Percentiles rank a stretch among this genome's conserved stretches.
Evolutionary conservation across 2,888 invertebrate species (phyloP).

Genomic region (Euspilapteryx auroguttella): DNA sequence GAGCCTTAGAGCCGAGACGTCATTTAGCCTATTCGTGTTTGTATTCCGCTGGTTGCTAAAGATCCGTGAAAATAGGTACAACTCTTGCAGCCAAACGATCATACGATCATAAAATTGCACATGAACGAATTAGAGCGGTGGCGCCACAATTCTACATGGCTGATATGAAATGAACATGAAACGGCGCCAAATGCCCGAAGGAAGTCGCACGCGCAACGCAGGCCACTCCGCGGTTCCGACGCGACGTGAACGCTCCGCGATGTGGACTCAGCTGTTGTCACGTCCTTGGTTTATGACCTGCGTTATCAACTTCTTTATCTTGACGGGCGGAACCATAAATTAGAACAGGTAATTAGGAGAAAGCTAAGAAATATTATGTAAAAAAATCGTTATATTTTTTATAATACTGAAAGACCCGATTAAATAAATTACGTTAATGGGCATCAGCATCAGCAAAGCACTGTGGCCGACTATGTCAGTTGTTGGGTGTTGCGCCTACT

Average conservation of each 20-base stretch:
- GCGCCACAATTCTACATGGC: conserved; percentile 43
- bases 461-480: too few species aligned
- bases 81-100: neutral
- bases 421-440: too few species aligned
- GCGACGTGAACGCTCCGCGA: neutral
- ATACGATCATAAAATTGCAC: conserved; percentile 45
- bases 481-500: too few species aligned
- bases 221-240: neutral
- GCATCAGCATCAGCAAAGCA: too few species aligned
- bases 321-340: too few species aligned
- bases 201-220: conserved; percentile 19
- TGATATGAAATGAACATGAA: conserved; percentile 41
- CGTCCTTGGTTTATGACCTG: neutral
- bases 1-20: neutral
- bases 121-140: conserved; percentile 35
- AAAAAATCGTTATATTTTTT: too few species aligned
- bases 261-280: neutral
- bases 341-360: too few species aligned
- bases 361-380: too few species aligned
- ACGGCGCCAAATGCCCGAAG: conserved; percentile 44
- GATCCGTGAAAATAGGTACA: conserved; percentile 22
- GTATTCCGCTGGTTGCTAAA: conserved; percentile 22
- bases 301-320: too few species aligned
- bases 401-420: too few species aligned
- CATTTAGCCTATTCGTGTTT: conserved; percentile 15